phyloP scores from a whole-genome alignment of 2,797 vertebrate genomes.

The Aratinga solstitialis region DNA sequence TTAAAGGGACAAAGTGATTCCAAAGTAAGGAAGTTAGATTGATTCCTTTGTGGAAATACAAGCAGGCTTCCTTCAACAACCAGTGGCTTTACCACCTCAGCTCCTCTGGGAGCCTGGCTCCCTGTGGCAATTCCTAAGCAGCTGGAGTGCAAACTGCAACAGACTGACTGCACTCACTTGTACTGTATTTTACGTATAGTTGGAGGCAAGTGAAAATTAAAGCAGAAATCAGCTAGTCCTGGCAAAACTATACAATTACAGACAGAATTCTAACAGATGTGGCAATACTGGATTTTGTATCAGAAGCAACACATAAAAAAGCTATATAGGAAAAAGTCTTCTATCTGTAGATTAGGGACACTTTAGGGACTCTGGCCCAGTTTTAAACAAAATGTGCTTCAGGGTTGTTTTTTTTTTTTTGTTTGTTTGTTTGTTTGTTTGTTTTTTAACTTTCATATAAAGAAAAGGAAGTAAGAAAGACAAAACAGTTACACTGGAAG shows the following conservation, averaged over 20 bases:
- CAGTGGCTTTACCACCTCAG: not conserved
- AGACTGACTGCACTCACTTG: not conserved
- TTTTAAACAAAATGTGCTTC: not conserved
- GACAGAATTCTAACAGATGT: not conserved
- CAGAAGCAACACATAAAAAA: not conserved
- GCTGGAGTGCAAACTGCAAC: not conserved
- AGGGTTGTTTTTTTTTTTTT: not conserved
- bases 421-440: no score
- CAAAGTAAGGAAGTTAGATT: not conserved
- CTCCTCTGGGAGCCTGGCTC: not conserved
- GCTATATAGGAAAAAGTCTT: not conserved
- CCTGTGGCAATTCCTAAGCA: not conserved
- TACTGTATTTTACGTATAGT: rapidly evolving
- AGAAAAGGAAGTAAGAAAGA: not conserved
- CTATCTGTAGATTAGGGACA: not conserved
- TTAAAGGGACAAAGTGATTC: not conserved
- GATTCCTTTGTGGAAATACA: not conserved
- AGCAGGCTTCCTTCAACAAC: not conserved
- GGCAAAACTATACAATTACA: not conserved
- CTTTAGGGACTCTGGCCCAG: not conserved
- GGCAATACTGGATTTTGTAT: not conserved
- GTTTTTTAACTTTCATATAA: not conserved
- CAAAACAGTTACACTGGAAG: not conserved
- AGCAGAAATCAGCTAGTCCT: not conserved
- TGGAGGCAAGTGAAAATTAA: not conserved